A percentile compares a stretch with the other conserved stretches of the same genome.
phyloP scores from a whole-genome alignment of 2,113 vertebrate species.

The Cephalopterus ornatus region DNA sequence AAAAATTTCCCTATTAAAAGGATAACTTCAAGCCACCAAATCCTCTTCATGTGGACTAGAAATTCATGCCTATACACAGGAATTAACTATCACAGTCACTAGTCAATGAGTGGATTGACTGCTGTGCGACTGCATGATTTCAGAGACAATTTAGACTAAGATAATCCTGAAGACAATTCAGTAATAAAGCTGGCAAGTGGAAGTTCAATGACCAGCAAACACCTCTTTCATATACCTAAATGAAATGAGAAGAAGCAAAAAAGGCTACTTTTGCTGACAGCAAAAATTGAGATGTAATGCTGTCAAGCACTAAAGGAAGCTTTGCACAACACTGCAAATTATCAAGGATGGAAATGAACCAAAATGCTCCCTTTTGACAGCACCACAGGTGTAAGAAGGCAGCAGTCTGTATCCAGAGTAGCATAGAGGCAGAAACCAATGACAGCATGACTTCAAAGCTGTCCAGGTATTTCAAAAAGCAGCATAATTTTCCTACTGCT shows the following conservation, averaged over 20 bases:
- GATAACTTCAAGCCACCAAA: background rate
- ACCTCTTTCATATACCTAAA: background rate
- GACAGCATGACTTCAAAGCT: fast-evolving
- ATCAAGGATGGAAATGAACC: background rate
- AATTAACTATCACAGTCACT: background rate
- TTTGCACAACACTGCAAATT: background rate
- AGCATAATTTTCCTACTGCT: background rate
- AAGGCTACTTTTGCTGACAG: background rate
- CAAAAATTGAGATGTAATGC: background rate
- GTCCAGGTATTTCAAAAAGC: background rate
- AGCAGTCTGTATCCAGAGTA: background rate
- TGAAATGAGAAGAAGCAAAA: background rate
- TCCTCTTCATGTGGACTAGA: background rate
- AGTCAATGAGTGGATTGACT: background rate
- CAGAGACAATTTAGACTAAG: background rate
- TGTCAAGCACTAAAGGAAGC: background rate
- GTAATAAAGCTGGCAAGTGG: background rate
- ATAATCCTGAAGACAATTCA: background rate
- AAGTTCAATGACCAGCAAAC: background rate
- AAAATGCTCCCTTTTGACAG: background rate
- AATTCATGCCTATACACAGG: background rate
- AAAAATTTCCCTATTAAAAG: background rate
- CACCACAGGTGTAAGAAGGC: background rate
- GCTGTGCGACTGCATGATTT: background rate
- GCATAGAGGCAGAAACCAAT: background rate